Evolutionary conservation across 1,140 invertebrate genomes (phyloP).

Genomic region (Zeugodacus cucurbitae): DNA sequence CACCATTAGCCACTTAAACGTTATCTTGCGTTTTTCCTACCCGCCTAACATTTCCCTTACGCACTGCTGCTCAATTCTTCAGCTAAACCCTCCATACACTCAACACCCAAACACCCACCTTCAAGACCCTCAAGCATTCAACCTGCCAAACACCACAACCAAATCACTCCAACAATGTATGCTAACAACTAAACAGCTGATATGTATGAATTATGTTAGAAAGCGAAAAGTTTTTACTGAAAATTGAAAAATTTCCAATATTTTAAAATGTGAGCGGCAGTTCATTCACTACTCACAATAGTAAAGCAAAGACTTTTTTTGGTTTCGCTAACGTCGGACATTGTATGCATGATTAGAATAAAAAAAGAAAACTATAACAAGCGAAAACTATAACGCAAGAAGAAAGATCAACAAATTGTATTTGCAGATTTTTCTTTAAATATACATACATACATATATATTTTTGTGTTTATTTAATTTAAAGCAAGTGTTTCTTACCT

Average conservation of each 20-base stretch:
- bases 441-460: too few species aligned
- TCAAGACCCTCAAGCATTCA: not conserved
- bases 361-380: not conserved
- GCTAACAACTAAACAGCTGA: not conserved
- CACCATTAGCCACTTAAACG: too few species aligned
- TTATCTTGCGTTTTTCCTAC: not conserved
- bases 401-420: not conserved
- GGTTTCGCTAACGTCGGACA: not conserved
- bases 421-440: conserved; percentile 1
- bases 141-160: not conserved
- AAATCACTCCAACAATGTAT: not conserved
- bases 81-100: not conserved
- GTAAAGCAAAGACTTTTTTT: not conserved
- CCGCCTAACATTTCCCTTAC: not conserved
- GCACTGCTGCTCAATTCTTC: not conserved
- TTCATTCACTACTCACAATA: not conserved
- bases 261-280: not conserved
- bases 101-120: not conserved
- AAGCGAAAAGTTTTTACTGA: not conserved
- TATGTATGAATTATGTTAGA: conserved; percentile 9
- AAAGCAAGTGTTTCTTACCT: conserved; percentile 16
- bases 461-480: not conserved
- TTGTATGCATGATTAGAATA: not conserved
- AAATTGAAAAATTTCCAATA: not conserved
- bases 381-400: not conserved